Percentiles rank a stretch among this genome's conserved stretches.
Evolutionary conservation across 2,888 invertebrate genomes (phyloP).

Genomic region (Ligdia adustata): DNA sequence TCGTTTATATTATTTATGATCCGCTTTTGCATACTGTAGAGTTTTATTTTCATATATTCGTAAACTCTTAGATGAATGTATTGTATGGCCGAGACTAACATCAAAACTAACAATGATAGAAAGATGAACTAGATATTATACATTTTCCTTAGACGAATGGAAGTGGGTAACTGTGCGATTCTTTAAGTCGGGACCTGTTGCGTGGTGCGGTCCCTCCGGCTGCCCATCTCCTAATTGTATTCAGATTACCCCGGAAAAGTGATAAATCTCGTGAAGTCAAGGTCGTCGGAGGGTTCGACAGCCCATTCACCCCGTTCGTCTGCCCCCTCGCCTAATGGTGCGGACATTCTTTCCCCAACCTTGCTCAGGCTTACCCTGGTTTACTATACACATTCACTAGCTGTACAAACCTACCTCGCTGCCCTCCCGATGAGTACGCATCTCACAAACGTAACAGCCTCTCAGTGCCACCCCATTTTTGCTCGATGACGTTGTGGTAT

Average conservation of each 20-base stretch:
- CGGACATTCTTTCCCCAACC: conserved; percentile 76
- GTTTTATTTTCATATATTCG: conserved; percentile 22
- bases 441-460: conserved; percentile 46
- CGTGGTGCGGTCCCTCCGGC: conserved; percentile 55
- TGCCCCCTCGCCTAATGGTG: conserved; percentile 76
- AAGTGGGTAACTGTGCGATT: conserved; percentile 30
- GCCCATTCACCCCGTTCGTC: conserved; percentile 78
- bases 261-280: conserved; percentile 79
- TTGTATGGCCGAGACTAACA: too few relatives aligned
- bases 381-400: conserved; percentile 56
- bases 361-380: conserved; percentile 60
- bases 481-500: conserved; percentile 30
- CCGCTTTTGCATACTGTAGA: conserved; percentile 36
- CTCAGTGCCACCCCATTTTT: conserved; percentile 45
- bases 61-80: conserved; percentile 7
- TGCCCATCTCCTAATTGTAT: conserved; percentile 78
- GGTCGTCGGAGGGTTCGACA: conserved; percentile 80
- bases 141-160: not conserved
- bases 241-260: conserved; percentile 80
- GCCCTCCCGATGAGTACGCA: conserved; percentile 46
- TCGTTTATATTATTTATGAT: conserved; percentile 61
- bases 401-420: conserved; percentile 46
- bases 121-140: too few relatives aligned
- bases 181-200: conserved; percentile 64
- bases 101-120: not conserved